Evolutionary conservation across 2,113 vertebrate species (phyloP).

Genomic region (Chamaea fasciata): DNA sequence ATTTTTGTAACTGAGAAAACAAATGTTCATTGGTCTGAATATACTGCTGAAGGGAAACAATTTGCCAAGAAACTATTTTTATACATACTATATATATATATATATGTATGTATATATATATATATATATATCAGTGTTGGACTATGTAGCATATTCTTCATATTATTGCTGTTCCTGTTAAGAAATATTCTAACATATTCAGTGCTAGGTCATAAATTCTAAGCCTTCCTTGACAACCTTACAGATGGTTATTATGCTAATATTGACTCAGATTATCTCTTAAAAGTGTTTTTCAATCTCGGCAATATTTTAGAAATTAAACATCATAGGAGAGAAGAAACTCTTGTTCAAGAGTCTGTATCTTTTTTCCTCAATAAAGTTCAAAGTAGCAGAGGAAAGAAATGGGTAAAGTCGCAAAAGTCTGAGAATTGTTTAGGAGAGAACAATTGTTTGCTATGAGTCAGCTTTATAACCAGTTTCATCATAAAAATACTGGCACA

Average conservation of each 20-base stretch:
- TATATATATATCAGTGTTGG: not conserved
- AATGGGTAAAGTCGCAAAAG: not conserved
- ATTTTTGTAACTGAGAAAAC: not conserved
- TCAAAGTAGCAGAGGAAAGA: not conserved
- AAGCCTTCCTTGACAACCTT: not conserved
- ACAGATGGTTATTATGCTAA: not conserved
- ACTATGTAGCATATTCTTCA: not conserved
- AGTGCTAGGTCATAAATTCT: not conserved
- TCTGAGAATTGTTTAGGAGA: not conserved
- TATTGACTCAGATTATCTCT: not conserved
- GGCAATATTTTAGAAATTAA: not conserved
- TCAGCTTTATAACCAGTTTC: not conserved
- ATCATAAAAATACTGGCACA: not conserved
- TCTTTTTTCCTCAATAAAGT: not conserved
- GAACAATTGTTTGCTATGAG: not conserved
- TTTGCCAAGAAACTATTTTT: not conserved
- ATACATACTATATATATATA: not conserved
- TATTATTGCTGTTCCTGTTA: not conserved
- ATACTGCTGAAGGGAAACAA: not conserved
- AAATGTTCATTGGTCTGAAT: not conserved
- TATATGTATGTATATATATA: not conserved
- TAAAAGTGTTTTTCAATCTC: not conserved
- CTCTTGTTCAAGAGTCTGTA: not conserved
- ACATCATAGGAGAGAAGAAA: not conserved
- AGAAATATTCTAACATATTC: not conserved